These are phyloP conservation scores for Clostera curtula DNA, from an alignment of 2,888 invertebrate genomes.

Conservation along the genomic window DNA sequence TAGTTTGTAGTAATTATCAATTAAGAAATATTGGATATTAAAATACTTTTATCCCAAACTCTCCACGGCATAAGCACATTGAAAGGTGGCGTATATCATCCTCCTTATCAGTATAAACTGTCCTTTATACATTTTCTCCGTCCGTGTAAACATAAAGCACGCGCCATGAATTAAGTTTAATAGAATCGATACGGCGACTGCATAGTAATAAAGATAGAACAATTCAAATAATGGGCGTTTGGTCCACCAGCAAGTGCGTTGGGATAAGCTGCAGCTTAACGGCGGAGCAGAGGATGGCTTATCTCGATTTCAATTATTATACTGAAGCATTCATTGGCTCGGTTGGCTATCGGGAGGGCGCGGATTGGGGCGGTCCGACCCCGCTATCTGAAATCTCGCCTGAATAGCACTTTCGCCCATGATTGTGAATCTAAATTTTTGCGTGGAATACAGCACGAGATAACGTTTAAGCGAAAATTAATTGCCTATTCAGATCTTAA, in stretches of 20 bases:
- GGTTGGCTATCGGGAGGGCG: slow-evolving; percentile 39
- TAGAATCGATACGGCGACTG: slow-evolving; percentile 40
- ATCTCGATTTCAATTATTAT: slow-evolving; percentile 73
- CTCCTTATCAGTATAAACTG: too few relatives aligned
- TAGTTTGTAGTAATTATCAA: too few relatives aligned
- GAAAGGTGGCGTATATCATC: too few relatives aligned
- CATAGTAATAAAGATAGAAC: slow-evolving; percentile 54
- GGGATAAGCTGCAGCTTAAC: slow-evolving; percentile 66
- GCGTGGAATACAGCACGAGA: slow-evolving; percentile 1
- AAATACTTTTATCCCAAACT: too few relatives aligned
- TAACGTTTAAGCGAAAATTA: not conserved
- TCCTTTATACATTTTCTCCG: slow-evolving; percentile 1
- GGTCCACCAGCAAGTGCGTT: slow-evolving; percentile 56
- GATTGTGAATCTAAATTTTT: slow-evolving; percentile 37
- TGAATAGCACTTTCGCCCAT: slow-evolving; percentile 55
- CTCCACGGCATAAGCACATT: too few relatives aligned
- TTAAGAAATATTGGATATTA: too few relatives aligned
- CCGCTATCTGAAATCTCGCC: slow-evolving; percentile 61
- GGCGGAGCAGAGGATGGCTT: slow-evolving; percentile 64
- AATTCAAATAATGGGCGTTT: slow-evolving; percentile 53
- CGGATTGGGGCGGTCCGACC: slow-evolving; percentile 52
- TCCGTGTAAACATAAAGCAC: slow-evolving; percentile 18
- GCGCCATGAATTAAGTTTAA: slow-evolving; percentile 32
- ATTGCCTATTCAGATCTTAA: too few relatives aligned
- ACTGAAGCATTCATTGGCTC: slow-evolving; percentile 65